phyloP scores from a whole-genome alignment of 2,113 vertebrate species.

The Emberiza fucata region DNA sequence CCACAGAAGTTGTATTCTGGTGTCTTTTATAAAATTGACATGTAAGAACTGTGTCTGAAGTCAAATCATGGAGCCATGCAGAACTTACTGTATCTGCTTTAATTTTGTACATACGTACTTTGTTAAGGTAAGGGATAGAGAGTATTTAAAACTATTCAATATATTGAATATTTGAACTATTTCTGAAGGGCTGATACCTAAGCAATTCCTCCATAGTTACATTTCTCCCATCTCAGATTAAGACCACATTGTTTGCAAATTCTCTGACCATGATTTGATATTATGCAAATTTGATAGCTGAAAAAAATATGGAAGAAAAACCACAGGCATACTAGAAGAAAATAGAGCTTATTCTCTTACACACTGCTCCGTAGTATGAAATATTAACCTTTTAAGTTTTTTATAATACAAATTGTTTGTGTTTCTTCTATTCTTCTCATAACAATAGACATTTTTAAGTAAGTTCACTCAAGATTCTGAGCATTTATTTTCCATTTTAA shows the following conservation, averaged over 20 bases:
- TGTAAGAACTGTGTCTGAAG: neutral
- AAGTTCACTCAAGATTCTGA: neutral
- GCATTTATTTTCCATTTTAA: neutral
- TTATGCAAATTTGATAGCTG: neutral
- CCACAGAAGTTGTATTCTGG: neutral
- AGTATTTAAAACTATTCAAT: neutral
- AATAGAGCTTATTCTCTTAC: neutral
- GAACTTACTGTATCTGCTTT: neutral
- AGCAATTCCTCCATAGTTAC: neutral
- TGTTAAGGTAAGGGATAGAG: neutral
- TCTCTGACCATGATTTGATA: neutral
- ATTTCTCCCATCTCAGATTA: neutral
- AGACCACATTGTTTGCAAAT: neutral
- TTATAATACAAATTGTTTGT: neutral
- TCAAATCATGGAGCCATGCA: neutral
- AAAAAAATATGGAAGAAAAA: neutral
- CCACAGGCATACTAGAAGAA: neutral
- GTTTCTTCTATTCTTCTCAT: neutral
- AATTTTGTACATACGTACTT: neutral
- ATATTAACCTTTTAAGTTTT: neutral
- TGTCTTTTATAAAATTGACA: accelerated
- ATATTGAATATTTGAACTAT: neutral
- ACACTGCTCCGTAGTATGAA: neutral
- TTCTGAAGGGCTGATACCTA: neutral
- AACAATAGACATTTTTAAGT: neutral